Conservation (phyloP, 2,797 vertebrate species). For the Heliangelus exortis region DNA sequence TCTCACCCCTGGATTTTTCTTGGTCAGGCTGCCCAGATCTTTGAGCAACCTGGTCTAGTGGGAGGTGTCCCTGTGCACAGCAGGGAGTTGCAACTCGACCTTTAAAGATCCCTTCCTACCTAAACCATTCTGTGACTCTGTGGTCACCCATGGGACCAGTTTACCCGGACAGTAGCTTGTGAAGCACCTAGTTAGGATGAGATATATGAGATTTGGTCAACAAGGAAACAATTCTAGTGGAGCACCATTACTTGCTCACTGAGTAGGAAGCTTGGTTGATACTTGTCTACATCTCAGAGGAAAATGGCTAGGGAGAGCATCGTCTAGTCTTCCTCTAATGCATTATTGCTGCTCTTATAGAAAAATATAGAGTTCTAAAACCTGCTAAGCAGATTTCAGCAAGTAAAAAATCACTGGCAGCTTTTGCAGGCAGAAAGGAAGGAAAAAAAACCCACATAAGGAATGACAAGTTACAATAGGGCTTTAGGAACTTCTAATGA, state of each 20-base stretch:
- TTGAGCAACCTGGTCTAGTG: neutral
- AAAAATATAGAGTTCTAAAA: neutral
- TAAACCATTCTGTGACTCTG: too few relatives aligned
- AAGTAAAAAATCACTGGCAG: too few relatives aligned
- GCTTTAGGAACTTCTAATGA: too few relatives aligned
- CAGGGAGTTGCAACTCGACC: neutral
- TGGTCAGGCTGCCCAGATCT: neutral
- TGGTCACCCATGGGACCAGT: too few relatives aligned
- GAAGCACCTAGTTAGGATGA: neutral
- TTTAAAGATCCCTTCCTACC: neutral
- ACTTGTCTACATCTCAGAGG: neutral
- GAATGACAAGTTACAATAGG: too few relatives aligned
- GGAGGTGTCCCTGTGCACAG: neutral
- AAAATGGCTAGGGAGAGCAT: neutral
- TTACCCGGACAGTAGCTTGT: neutral
- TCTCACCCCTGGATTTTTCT: neutral
- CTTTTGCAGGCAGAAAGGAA: too few relatives aligned
- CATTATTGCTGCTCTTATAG: neutral
- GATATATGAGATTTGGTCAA: neutral
- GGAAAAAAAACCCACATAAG: too few relatives aligned
- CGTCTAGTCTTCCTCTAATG: neutral
- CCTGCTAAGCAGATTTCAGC: too few relatives aligned
- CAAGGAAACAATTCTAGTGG: neutral
- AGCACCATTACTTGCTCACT: neutral
- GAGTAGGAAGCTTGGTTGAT: neutral